Evolutionary conservation across 2,888 invertebrate species (phyloP), one percentile per base, ranked within the genome.

Genomic region (Rhorus exstirpatorius): DNA sequence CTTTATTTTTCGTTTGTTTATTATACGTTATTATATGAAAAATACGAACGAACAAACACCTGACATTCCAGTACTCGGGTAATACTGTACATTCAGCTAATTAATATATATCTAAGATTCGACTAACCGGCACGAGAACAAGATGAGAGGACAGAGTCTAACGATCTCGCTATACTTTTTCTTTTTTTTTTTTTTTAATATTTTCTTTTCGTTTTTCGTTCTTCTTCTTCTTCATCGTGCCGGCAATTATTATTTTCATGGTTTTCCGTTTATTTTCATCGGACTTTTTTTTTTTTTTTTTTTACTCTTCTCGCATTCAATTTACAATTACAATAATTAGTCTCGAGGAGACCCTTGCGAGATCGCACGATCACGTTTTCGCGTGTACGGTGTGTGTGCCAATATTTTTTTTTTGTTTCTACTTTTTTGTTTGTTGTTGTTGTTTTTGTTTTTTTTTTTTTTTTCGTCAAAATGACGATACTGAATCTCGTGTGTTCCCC

Each of bases 61-160:
- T 82, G 85, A 86, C 83, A 83, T 84, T 86, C 81, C 85, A 86
- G 85, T 86, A 85, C 84, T 81, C 81, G 85, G 83, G 79, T 86
- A 86, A 86, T 86, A 86, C 85, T 86, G 85, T 83, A 84, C 80
- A 79, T 86, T 86, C 82, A 84, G 83, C 82, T 84, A 84, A 82
- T 82, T 81, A 84, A 76, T 78, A 79, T 75, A 82, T 82, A 85
- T 75, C 83, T 85, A 85, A 84, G 83, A 83, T 85, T 84, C 78
- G 81, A 78, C 83, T 83, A 85, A 79, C 80, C 84, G 83, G 83
- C 82, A 79, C 82, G 78, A 79, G 68, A 76, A 82, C 79, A 78
- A 79, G 82, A 41, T 67, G 79, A 75, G 81, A 71, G 70, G 74
- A 70, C 78, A 82, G 74, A 75, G 75, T 82, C 82, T 82, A 82